phyloP scores from a whole-genome alignment of 2,888 invertebrate species.

The Hylaea fasciaria region DNA sequence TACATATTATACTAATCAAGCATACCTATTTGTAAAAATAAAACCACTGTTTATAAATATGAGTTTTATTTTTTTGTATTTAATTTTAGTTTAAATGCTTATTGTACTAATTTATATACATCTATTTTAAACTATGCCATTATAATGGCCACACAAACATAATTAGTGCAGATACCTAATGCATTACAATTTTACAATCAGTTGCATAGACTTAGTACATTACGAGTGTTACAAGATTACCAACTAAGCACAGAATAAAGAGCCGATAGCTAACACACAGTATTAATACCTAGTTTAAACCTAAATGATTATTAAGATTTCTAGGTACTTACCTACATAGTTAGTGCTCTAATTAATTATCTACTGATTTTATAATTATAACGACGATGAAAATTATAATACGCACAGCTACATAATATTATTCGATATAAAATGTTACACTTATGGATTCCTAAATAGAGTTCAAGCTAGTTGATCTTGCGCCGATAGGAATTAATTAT shows the following conservation, averaged over 20 bases:
- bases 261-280: constrained; percentile 25
- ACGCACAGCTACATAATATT: background rate
- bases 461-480: background rate
- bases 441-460: background rate
- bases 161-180: constrained; percentile 36
- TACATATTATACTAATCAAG: too few species aligned
- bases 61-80: constrained; percentile 10
- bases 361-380: constrained; percentile 9
- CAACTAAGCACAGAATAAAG: constrained; percentile 22
- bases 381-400: constrained; percentile 1
- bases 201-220: constrained; percentile 27
- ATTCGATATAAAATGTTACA: constrained; percentile 22
- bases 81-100: constrained; percentile 14
- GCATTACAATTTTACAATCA: constrained; percentile 35
- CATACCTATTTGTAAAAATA: background rate
- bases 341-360: constrained; percentile 9
- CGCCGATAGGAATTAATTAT: background rate
- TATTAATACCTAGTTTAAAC: constrained; percentile 11
- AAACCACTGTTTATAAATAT: background rate
- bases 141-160: constrained; percentile 17
- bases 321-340: constrained; percentile 12
- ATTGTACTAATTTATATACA: background rate
- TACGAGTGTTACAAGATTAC: constrained; percentile 19
- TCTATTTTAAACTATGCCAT: constrained; percentile 28
- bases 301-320: constrained; percentile 16